Evolutionary conservation across 30 jellyfish, hydroid and myxozoan species (phyloP).

Genomic region (Aurelia aurita): DNA sequence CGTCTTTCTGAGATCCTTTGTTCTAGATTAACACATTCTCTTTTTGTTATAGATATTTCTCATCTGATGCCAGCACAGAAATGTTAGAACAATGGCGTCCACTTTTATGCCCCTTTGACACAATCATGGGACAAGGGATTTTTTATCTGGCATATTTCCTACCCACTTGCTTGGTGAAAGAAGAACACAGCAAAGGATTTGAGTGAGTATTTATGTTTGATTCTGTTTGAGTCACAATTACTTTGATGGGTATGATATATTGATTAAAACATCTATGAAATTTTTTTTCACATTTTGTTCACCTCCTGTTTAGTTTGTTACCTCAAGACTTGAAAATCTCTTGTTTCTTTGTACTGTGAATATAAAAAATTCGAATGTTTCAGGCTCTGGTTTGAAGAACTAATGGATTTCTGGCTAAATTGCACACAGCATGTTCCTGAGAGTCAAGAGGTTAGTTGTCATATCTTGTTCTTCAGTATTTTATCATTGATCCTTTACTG

Average conservation of each 20-base stretch:
- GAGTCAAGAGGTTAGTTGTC: slow-evolving; percentile 66
- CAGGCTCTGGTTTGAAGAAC: slow-evolving; percentile 95
- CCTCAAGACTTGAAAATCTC: no score
- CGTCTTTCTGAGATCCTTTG: no score
- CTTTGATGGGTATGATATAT: no score
- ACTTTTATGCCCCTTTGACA: slow-evolving; percentile 88
- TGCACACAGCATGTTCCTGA: slow-evolving; percentile 78
- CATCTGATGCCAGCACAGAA: slow-evolving; percentile 89
- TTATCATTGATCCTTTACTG: no score
- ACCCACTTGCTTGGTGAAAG: slow-evolving; percentile 75
- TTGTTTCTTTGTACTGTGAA: no score
- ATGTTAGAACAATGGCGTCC: slow-evolving; percentile 99
- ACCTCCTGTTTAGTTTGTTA: no score
- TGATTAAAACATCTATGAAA: no score
- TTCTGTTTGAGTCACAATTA: no score
- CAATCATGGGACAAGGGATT: slow-evolving; percentile 82
- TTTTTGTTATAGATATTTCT: slow-evolving; percentile 76
- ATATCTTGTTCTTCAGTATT: no score
- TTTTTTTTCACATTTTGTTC: no score
- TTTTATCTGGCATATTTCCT: slow-evolving; percentile 79
- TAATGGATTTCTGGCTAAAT: slow-evolving; percentile 83
- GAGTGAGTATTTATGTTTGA: slow-evolving; percentile 30
- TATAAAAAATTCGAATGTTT: no score
- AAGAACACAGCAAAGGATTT: slow-evolving; percentile 75
- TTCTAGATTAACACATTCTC: no score